phyloP scores from a whole-genome alignment of 2,797 vertebrate species.

The Hoplostethus atlanticus region DNA sequence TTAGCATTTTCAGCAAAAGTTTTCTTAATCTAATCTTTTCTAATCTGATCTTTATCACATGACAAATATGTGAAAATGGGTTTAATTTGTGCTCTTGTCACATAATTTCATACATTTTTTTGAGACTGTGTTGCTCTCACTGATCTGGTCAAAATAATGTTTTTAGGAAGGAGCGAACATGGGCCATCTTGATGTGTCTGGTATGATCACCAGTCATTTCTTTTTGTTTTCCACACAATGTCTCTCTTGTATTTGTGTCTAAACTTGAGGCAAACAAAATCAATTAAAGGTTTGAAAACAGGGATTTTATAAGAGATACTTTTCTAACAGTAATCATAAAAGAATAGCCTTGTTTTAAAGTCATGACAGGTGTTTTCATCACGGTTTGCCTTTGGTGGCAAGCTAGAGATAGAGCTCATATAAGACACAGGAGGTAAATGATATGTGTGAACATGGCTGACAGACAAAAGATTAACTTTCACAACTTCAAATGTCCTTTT shows the following conservation, averaged over 20 bases:
- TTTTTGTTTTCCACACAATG: no score
- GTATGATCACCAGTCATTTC: no score
- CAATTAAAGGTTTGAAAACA: not conserved
- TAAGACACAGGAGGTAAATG: slow-evolving; percentile 18
- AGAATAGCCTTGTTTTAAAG: not conserved
- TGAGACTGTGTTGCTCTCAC: no score
- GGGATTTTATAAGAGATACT: not conserved
- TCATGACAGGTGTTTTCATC: slow-evolving; percentile 1
- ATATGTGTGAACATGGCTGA: slow-evolving; percentile 15
- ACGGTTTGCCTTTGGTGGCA: not conserved
- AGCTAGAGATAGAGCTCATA: slow-evolving; percentile 7
- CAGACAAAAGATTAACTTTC: slow-evolving; percentile 15
- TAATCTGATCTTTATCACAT: no score
- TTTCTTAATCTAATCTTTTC: no score
- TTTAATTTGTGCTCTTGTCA: no score
- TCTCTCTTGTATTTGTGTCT: not conserved
- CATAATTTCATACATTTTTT: no score
- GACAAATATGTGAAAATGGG: no score
- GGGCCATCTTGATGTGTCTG: no score
- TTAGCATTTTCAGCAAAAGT: no score
- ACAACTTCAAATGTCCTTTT: slow-evolving; percentile 15
- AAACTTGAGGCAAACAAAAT: not conserved
- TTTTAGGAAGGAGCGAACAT: no score
- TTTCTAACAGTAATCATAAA: not conserved
- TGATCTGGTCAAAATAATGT: no score